phyloP scores from a whole-genome alignment of 1,140 invertebrate species.

The Megathymus violae region DNA sequence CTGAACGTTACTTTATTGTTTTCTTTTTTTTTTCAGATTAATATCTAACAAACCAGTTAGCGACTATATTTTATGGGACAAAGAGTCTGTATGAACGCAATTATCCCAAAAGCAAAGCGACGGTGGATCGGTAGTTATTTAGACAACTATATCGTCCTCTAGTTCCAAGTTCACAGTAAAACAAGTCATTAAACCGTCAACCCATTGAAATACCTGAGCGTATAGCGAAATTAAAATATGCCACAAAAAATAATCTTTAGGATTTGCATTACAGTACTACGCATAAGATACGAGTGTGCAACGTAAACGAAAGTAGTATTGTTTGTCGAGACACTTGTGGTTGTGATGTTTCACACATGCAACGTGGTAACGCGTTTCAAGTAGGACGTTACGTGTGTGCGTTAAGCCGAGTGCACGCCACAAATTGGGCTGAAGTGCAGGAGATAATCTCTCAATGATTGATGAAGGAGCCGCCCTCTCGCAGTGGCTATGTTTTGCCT shows the following conservation, averaged over 20 bases:
- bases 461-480: slow-evolving; percentile 79
- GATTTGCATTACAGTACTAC: background rate
- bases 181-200: too few species aligned
- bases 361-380: background rate
- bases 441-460: slow-evolving; percentile 87
- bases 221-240: background rate
- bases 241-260: background rate
- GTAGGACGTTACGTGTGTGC: slow-evolving; percentile 51
- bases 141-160: too few species aligned
- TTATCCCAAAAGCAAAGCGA: too few species aligned
- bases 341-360: background rate
- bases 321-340: background rate
- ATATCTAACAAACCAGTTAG: too few species aligned
- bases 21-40: too few species aligned
- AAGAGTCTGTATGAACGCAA: too few species aligned
- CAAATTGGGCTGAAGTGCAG: slow-evolving; percentile 84
- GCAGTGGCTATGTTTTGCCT: slow-evolving; percentile 38
- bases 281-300: too few species aligned
- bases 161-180: too few species aligned
- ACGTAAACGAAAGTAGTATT: background rate
- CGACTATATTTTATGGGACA: too few species aligned
- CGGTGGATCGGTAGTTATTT: too few species aligned
- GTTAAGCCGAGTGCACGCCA: slow-evolving; percentile 75
- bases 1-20: too few species aligned
- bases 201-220: too few species aligned